These are phyloP conservation scores for Bambusicola thoracicus DNA, from an alignment of 2,113 vertebrate genomes.

Conservation along the genomic window DNA sequence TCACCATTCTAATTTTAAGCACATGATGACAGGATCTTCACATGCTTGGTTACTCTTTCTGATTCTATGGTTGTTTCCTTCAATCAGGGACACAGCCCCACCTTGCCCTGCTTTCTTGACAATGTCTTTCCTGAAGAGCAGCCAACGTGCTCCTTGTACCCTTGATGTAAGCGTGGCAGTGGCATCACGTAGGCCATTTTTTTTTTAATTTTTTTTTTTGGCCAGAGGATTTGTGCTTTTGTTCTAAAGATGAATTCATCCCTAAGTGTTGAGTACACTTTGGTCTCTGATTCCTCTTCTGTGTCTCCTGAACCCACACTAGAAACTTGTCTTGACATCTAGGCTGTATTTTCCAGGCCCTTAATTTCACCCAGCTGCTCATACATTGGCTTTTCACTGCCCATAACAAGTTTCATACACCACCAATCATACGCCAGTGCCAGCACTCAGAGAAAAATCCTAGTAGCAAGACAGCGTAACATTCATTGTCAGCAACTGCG, in stretches of 20 bases:
- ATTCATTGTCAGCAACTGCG: neutral
- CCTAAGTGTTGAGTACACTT: neutral
- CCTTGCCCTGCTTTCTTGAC: neutral
- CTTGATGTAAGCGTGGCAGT: neutral
- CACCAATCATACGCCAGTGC: neutral
- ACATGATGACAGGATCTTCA: neutral
- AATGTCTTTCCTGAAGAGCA: neutral
- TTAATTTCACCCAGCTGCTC: neutral
- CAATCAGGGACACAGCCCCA: neutral
- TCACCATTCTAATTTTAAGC: neutral
- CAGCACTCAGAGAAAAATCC: neutral
- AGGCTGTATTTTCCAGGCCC: neutral
- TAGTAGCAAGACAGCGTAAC: accelerated
- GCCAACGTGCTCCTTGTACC: too few species aligned
- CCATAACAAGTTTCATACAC: neutral
- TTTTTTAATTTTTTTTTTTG: too few species aligned
- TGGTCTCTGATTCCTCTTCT: neutral
- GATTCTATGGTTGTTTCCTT: neutral
- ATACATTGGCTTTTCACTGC: neutral
- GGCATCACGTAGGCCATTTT: neutral
- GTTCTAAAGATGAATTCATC: neutral
- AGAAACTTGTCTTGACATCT: neutral
- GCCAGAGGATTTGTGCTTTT: neutral
- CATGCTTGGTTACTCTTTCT: neutral
- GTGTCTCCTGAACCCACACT: neutral